Base-by-base conservation (phyloP, 2,888 invertebrate genomes). In the Syrphus vitripennis region DNA sequence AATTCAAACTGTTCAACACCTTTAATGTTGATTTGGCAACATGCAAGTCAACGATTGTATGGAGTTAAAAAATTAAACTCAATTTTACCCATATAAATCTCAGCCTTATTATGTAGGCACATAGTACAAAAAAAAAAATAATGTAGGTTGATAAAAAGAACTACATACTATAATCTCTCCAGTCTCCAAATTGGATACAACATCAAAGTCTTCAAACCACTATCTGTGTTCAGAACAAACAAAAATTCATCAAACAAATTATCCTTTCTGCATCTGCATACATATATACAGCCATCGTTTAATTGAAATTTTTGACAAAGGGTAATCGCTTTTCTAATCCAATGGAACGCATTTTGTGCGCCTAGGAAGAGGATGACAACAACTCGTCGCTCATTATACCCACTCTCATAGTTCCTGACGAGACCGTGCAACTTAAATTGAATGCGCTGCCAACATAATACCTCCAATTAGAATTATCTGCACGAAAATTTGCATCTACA, bases 401-500 rank as follows among this genome's bases (percentile, higher is more conserved):
- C 40, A 31, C 63, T 48, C 34, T 37, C 63, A 63, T 59, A 50
- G 45, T 21, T 21, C 48, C 50, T 21, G 12, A 48, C 31, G 34
- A 70, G 61, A 31, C 65, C 31, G 21, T 67, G 42, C 63, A 75
- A 75, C 55, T 42, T 48, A 80, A 80, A 84, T 84, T 84, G 80
- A 80, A 84, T 84, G 71, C 50, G 80, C 83, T 84, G 71, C 83
- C 80, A 70, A 80, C 75, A 80, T 84, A 84, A 84, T 84, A 81
- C 83, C 80, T 84, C 76, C 83, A 80, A 84, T 84, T 84, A 80
- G 83, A 80, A 71, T 80, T 84, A 84, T 84, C 80, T 81, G 40
- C 59, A 34, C 59, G 71, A 71, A 84, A 84, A 84, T 84, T 80
- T 84, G 83, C 83, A 84, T 83, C 19, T 42, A 78, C 74, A 40